Base-by-base conservation (phyloP, 2,113 vertebrate species). In the Carettochelys insculpta region DNA sequence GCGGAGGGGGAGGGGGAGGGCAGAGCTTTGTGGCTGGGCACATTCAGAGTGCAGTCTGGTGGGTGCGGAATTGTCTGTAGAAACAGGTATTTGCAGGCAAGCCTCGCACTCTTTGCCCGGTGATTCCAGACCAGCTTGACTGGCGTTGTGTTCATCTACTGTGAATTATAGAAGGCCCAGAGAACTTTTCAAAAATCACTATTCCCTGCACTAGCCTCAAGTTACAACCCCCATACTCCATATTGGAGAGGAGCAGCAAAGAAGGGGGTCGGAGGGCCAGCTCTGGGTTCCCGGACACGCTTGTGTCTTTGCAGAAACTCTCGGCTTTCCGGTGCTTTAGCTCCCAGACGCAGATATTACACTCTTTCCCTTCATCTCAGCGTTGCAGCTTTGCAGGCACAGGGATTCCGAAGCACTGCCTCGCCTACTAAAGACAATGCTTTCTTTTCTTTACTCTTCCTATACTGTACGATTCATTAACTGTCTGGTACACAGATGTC, bases 21-120 rank as follows among this genome's bases (percentile, higher is more conserved):
- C 54, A 50, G 78, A 48, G 51, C 27, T 41, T n/a, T n/a, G 9
- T 34, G 58, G 34, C 20, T 5, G 10, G 16, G 61, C 61, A n/a
- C 61, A 61, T 61, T 29, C 31, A 17, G 7, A 1, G 5, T 6
- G 25, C 77, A 43, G 78, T 25, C 54, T 5, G 27, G 84, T 27
- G 61, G 41, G 81, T 68, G 14, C 25, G 81, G 11, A 31, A 43
- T 12, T 16, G 38, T 31, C 50, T 61, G 75, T 83, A 43, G 83
- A 88, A 85, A 86, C 96, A 97, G 94, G 95, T 96, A 95, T 20
- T 83, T 87, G 78, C 31, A 2, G 90, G 68, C 75, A 45, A 75
- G 87, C 22, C 16, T 4, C 11, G 4, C 22, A 3, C 84, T 3
- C 56, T 80, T 38, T 71, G 0, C 31, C n/a, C 20, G 0, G 31